Evolutionary conservation across 2,888 invertebrate genomes (phyloP).

Genomic region (Tetranychus piercei): DNA sequence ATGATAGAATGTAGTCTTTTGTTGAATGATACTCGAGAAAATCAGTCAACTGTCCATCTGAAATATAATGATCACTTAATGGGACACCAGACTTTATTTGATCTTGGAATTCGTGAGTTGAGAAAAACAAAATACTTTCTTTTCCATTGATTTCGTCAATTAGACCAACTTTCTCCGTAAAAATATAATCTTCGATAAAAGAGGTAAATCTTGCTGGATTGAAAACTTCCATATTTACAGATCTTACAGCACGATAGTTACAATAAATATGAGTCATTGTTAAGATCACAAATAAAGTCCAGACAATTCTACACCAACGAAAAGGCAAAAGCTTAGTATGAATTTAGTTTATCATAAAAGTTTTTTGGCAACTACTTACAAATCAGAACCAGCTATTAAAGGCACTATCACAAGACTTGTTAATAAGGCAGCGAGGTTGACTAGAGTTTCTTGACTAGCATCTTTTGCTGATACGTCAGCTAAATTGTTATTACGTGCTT

Average conservation of each 20-base stretch:
- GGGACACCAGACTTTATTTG: constrained; percentile 11
- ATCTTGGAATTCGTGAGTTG: background rate
- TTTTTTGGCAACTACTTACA: background rate
- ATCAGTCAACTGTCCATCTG: constrained; percentile 15
- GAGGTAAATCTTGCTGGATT: constrained; percentile 59
- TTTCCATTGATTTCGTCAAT: constrained; percentile 47
- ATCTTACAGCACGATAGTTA: constrained; percentile 67
- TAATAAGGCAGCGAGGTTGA: constrained; percentile 68
- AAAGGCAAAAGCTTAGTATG: background rate
- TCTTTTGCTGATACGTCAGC: constrained; percentile 88
- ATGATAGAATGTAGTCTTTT: constrained; percentile 14
- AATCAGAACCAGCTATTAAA: constrained; percentile 33
- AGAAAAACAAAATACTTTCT: constrained; percentile 44
- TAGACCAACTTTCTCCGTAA: constrained; percentile 42
- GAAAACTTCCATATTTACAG: constrained; percentile 56
- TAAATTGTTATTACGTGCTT: constrained; percentile 66
- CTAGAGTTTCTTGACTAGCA: constrained; percentile 86
- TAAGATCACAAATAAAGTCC: constrained; percentile 52
- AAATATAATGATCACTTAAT: constrained; percentile 10
- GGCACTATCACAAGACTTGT: constrained; percentile 56
- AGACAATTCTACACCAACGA: constrained; percentile 43
- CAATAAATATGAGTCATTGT: constrained; percentile 60
- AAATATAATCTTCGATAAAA: constrained; percentile 48
- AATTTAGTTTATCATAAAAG: background rate
- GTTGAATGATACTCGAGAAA: constrained; percentile 17